Conservation (phyloP, 1,140 invertebrate genomes). For the Protaetia brevitarsis region DNA sequence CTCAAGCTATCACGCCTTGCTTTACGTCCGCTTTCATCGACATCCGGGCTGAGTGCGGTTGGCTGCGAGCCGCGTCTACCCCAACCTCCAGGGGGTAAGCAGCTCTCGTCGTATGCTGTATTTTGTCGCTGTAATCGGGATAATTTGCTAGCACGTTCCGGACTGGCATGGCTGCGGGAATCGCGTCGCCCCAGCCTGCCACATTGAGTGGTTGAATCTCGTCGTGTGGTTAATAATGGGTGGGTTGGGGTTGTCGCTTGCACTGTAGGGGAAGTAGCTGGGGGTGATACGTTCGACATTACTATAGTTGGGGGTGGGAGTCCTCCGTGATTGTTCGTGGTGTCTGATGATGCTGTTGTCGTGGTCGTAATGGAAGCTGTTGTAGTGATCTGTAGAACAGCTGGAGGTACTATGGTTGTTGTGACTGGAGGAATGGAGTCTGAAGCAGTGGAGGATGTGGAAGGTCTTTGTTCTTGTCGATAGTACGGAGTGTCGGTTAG, state of each 20-base stretch:
- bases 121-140: slow-evolving; percentile 78
- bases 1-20: slow-evolving; percentile 80
- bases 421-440: slow-evolving; percentile 56
- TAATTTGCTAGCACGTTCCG: slow-evolving; percentile 64
- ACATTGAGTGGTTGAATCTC: slow-evolving; percentile 81
- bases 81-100: slow-evolving; percentile 61
- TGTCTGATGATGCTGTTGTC: slow-evolving; percentile 21
- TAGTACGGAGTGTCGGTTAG: slow-evolving; percentile 45
- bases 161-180: slow-evolving; percentile 60
- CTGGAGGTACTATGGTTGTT: slow-evolving; percentile 26
- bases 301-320: slow-evolving; percentile 76
- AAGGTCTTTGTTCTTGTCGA: slow-evolving; percentile 68
- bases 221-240: slow-evolving; percentile 60
- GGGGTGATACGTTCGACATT: slow-evolving; percentile 75
- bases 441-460: slow-evolving; percentile 71
- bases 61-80: slow-evolving; percentile 70
- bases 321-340: slow-evolving; percentile 58
- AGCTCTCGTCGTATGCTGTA: slow-evolving; percentile 82
- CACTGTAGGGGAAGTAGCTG: slow-evolving; percentile 61
- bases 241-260: slow-evolving; percentile 59
- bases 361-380: slow-evolving; percentile 32
- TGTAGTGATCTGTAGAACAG: slow-evolving; percentile 47
- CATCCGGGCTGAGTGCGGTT: slow-evolving; percentile 75
- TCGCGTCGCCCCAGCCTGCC: slow-evolving; percentile 63
- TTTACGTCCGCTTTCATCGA: slow-evolving; percentile 61